Evolutionary conservation across 2,113 vertebrate genomes (phyloP), one percentile per base, ranked within the genome.

Genomic region (Menura novaehollandiae): DNA sequence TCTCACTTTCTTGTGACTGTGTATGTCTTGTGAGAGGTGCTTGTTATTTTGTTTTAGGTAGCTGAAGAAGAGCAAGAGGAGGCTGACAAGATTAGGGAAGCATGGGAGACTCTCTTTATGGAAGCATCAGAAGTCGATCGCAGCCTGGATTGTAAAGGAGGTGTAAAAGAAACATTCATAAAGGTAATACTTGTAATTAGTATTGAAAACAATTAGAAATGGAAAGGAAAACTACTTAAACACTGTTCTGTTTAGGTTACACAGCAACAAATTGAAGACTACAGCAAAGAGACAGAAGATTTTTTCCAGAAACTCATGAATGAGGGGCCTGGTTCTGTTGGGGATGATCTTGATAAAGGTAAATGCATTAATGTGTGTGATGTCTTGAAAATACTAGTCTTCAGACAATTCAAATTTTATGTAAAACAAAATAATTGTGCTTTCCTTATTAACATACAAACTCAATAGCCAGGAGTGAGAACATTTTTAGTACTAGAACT

Each of bases 301-400:
- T 99, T 99, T 92, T 96, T 98, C 10, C 97, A 96, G 18, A 98
- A 97, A 60, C 99, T 99, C 80, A 95, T 97, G 47, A 80, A 44
- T 1, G 95, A 98, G 49, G 99, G 99, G 1, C 99, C 99, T 43
- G 99, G 99, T 76, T 97, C 99, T 81, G 98, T 99, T 49, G 99
- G 99, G 14, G 98, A 99, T 23, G 92, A 99, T 97, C 98, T 99
- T 44, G 99, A 99, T 33, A 98, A 97, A 98, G 99, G 99, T 99
- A 91, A 93, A 89, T 59, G 11, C 22, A n/a, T 64, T 59, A 27
- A 32, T 13, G 12, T 21, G 8, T 52, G 26, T 53, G 33, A 44
- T 59, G 43, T 21, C 18, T 55, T 85, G 60, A 75, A 85, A 78
- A 47, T 47, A 81, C 20, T 32, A 16, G 9, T 37, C 9, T 82